phyloP scores from a whole-genome alignment of 2,797 vertebrate genomes.

The Amphiprion clarkii region DNA sequence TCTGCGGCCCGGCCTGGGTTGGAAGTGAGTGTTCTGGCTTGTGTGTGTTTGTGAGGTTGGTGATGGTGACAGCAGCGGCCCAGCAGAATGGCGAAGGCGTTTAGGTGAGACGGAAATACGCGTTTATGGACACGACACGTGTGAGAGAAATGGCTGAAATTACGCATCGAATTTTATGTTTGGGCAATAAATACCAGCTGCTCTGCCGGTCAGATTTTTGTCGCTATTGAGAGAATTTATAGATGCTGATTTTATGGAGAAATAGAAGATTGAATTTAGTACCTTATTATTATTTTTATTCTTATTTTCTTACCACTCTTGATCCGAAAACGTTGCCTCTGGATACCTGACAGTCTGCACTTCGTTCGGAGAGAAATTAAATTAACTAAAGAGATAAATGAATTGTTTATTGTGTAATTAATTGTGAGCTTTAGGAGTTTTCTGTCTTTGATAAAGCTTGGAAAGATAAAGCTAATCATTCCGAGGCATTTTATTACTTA shows the following conservation, averaged over 20 bases:
- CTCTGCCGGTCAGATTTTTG: no score
- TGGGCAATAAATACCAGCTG: not conserved
- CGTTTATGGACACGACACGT: no score
- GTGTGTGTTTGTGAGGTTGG: conserved; percentile 20
- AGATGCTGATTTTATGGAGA: no score
- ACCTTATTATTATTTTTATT: not conserved
- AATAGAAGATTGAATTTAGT: not conserved
- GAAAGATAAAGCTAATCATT: no score
- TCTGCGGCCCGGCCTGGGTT: conserved; percentile 56
- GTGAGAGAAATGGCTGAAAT: not conserved
- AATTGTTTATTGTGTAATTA: not conserved
- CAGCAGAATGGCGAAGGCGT: not conserved
- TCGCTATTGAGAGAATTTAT: no score
- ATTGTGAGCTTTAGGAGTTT: not conserved
- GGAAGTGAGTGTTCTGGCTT: conserved; percentile 77
- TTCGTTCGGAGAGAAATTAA: not conserved
- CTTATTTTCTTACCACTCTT: not conserved
- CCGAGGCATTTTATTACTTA: no score
- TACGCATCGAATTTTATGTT: not conserved
- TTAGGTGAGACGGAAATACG: not conserved
- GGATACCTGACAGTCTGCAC: not conserved
- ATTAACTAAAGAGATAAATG: not conserved
- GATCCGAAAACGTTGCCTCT: not conserved
- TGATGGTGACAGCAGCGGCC: not conserved
- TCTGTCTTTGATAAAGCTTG: no score